A percentile compares a stretch with the other conserved stretches of the same genome.
Evolutionary conservation across 2,797 vertebrate species (phyloP).

Genomic region (Catamblyrhynchus diadema): DNA sequence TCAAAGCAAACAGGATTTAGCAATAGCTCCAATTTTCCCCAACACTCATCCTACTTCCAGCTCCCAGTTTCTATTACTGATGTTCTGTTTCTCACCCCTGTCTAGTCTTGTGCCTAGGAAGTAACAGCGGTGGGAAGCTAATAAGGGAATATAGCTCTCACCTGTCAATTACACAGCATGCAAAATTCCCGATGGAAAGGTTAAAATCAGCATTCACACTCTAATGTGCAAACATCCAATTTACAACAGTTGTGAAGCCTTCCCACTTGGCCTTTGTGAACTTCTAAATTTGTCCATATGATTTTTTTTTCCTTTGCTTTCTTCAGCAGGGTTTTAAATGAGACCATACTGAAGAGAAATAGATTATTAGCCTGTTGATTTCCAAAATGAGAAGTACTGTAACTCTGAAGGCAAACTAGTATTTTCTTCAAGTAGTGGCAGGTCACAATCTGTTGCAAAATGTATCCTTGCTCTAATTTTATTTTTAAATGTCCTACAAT

Average conservation of each 20-base stretch:
- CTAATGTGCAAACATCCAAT: conserved; percentile 3
- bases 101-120: not conserved
- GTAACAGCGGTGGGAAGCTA: not conserved
- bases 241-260: not conserved
- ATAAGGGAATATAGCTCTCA: not conserved
- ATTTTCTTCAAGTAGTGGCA: not conserved
- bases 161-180: not conserved
- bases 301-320: not conserved
- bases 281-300: not conserved
- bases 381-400: not conserved
- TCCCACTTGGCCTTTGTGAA: not conserved
- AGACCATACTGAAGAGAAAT: not conserved
- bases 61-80: not conserved
- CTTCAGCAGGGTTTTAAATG: not conserved
- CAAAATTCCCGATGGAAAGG: not conserved
- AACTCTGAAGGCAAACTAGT: not conserved
- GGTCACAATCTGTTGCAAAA: not conserved
- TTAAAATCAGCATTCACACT: conserved; percentile 6
- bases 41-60: not conserved
- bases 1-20: not conserved
- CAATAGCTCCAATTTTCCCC: not conserved
- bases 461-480: not conserved
- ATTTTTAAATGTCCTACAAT: not conserved
- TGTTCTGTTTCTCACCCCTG: not conserved
- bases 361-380: not conserved